These are phyloP conservation scores for Bombyx mori DNA, from an alignment of 1,140 invertebrate genomes.

Conservation along the genomic window DNA sequence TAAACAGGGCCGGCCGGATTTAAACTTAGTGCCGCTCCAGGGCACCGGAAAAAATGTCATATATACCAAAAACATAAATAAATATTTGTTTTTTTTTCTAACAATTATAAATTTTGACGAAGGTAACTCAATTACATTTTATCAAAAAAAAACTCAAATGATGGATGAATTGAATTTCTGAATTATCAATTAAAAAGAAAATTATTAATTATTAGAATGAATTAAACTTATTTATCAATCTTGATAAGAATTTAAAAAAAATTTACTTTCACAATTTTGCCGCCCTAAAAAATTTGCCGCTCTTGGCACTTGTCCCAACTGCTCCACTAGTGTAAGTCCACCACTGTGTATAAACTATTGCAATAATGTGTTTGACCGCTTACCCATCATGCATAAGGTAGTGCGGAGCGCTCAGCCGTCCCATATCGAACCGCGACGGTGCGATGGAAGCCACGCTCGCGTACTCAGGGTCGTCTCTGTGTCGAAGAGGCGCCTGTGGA, in stretches of 20 bases:
- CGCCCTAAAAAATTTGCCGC: too few relatives aligned
- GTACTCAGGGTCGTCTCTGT: slow-evolving; percentile 55
- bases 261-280: neutral
- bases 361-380: slow-evolving; percentile 5
- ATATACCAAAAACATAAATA: too few relatives aligned
- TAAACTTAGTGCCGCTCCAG: too few relatives aligned
- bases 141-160: neutral
- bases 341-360: neutral
- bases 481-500: slow-evolving; percentile 41
- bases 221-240: neutral
- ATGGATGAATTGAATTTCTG: neutral
- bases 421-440: slow-evolving; percentile 37
- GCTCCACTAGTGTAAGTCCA: neutral
- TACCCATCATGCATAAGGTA: slow-evolving; percentile 61
- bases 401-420: slow-evolving; percentile 36
- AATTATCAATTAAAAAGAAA: too few relatives aligned
- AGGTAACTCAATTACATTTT: too few relatives aligned
- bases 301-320: neutral
- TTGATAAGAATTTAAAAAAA: neutral
- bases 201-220: too few relatives aligned
- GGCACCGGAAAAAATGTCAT: too few relatives aligned
- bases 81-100: too few relatives aligned
- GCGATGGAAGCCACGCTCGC: slow-evolving; percentile 53
- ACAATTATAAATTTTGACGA: too few relatives aligned
- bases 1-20: neutral